Base-by-base conservation (phyloP, 2,113 vertebrate species). In the Herpailurus yagouaroundi region DNA sequence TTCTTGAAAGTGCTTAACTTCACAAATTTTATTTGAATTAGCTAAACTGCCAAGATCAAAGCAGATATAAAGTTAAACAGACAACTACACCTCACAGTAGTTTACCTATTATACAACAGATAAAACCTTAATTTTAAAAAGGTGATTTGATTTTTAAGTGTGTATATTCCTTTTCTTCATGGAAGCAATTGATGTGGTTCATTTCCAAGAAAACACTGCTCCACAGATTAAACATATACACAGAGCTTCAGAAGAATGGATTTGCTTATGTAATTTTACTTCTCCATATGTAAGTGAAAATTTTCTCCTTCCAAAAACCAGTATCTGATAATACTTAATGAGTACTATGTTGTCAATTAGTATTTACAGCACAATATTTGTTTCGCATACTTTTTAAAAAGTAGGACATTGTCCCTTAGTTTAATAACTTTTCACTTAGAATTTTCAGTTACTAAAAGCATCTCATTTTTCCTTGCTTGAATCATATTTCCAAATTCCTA, bases 21-120 rank as follows among this genome's bases (percentile, higher is more conserved):
- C 99, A 99, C 98, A 99, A 99, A 99, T 99, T 99, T 99, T 98
- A 99, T 99, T 99, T 99, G 99, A 99, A 99, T 99, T 99, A 99
- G 99, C 99, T 98, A 99, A 99, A 99, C 99, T 99, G 99, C 99
- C 98, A 98, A 99, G 99, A 99, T 99, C 99, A 99, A 99, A 99
- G 99, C 98, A 99, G 98, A 99, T 99, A 99, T 99, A 99, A 99
- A 99, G 99, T 99, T 99, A 99, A 99, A 99, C 99, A 99, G 99
- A 99, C 99, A 99, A 99, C 98, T 98, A 98, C 97, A 99, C 98
- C 99, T 99, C 99, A 99, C 99, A 99, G 99, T 99, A 99, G 99
- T 99, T 99, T 99, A 99, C 99, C 99, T 99, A 99, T 99, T 99
- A 99, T 99, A 99, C 97, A 98, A 99, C 96, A 99, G 99, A 99